Base-by-base conservation (phyloP, 2,888 invertebrate genomes). In the Catocala fraxini region DNA sequence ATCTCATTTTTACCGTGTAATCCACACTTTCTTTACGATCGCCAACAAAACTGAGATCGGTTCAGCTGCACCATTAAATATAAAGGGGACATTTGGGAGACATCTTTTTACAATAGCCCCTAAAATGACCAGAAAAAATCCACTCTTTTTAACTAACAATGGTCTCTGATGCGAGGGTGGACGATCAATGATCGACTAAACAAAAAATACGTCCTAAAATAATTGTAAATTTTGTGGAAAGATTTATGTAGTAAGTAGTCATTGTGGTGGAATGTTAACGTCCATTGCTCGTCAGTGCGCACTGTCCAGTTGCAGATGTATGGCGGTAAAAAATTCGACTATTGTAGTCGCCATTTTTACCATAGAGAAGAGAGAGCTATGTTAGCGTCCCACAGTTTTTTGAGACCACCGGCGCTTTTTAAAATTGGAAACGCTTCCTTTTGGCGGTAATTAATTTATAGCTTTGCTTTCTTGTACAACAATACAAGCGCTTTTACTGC, bases 221-320 rank as follows among this genome's bases (percentile, higher is more conserved):
- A 90, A 91, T 92, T 92, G 91, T 90, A 87, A 87, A 89, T 91
- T 90, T 84, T 86, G 81, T 87, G 86, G 86, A 89, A 88, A 83
- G 92, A 93, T 94, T 93, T 93, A 93, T 93, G 90, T 87, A 83
- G 78, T 85, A 85, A 86, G 92, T 86, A 89, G 89, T 85, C 87
- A 86, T 92, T 92, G 93, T 92, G 91, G 91, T 88, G 74, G 84
- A 82, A 80, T 81, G 81, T 83, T 85, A 82, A 83, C 75, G 73
- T 73, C 72, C 73, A 73, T 52, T 56, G 71, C 73, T 48, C 46
- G 33, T 65, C 71, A 71, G 70, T 80, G 46, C 7, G 15, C 69
- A 83, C 89, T 91, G 93, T 92, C 93, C 90, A 84, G 91, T 92
- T 92, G 91, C 93, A 92, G 89, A 93, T 92, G 90, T 65, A 66